Base-by-base conservation (phyloP, 2,113 vertebrate species). In the Ceyx cyanopectus region DNA sequence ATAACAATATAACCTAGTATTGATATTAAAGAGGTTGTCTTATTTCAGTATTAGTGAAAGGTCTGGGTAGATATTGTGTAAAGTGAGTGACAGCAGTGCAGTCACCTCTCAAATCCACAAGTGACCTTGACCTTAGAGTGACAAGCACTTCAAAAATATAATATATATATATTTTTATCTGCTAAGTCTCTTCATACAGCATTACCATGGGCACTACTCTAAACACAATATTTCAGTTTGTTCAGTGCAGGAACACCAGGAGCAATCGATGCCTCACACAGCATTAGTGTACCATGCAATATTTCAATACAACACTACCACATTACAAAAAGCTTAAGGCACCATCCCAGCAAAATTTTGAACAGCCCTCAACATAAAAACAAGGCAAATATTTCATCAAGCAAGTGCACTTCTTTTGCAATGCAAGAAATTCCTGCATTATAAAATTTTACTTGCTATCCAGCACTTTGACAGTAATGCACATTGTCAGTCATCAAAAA, bases 341-440 rank as follows among this genome's bases (percentile, higher is more conserved):
- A 89, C 46, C 89, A 67, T 26, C 17, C 10, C 56, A 63, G 46
- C 3, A n/a, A 3, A 62, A 13, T 58, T 76, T 94, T 85, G 58
- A 93, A 73, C 60, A 76, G 66, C 62, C 43, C 77, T 63, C 54
- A 73, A 27, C 37, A 85, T 0, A 78, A 69, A 85, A 66, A 87
- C 41, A 69, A 67, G 14, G 51, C 40, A 89, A 92, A 94, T 40
- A 85, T 67, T 89, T 73, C 54, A 89, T 63, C n/a, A 73, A 90
- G 45, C 9, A 73, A 56, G 34, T 7, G 14, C 6, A 75, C 21
- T 57, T 48, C 17, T 82, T 86, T 51, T 43, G 48, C 63, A 92
- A 77, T 22, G 37, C 43, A 77, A 75, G 7, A 83, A 69, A 69
- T 53, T 66, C 32, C 48, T 67, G 58, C 43, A 41, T 48, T 61